A percentile compares a stretch with the other conserved stretches of the same genome.
Evolutionary conservation across 2,113 vertebrate species (phyloP).

Genomic region (Saiga tatarica): DNA sequence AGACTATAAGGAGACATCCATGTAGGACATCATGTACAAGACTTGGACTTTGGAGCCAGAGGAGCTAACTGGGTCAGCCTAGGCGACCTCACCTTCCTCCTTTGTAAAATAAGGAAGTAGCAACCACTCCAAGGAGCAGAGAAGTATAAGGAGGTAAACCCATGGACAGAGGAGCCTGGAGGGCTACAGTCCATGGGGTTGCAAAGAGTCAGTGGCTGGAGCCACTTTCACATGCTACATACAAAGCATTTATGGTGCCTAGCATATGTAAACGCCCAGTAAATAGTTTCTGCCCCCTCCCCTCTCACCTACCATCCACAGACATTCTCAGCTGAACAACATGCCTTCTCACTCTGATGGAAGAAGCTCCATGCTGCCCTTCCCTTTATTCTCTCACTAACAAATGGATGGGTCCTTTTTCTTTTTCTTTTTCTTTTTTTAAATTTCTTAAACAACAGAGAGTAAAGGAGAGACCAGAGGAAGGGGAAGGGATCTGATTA

Average conservation of each 20-base stretch:
- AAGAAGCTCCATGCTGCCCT: no score
- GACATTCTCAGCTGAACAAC: no score
- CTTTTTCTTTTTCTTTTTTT: background rate
- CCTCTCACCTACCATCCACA: no score
- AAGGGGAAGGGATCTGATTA: background rate
- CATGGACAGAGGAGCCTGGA: background rate
- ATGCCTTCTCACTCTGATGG: no score
- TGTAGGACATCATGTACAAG: background rate
- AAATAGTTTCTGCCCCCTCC: background rate
- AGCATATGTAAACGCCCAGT: background rate
- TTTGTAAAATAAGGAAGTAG: background rate
- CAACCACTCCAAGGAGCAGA: background rate
- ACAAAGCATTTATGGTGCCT: background rate
- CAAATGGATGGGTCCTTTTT: no score
- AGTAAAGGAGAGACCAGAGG: background rate
- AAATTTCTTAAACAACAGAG: background rate
- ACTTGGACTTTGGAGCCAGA: background rate
- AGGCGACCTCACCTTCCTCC: background rate
- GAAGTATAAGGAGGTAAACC: background rate
- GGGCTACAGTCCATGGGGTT: background rate
- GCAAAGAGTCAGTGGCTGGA: background rate
- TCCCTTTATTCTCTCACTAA: no score
- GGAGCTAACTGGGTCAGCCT: background rate
- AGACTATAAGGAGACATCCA: background rate
- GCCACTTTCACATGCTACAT: background rate